Conservation (phyloP, 2,888 invertebrate genomes). For the Maniola hyperantus region DNA sequence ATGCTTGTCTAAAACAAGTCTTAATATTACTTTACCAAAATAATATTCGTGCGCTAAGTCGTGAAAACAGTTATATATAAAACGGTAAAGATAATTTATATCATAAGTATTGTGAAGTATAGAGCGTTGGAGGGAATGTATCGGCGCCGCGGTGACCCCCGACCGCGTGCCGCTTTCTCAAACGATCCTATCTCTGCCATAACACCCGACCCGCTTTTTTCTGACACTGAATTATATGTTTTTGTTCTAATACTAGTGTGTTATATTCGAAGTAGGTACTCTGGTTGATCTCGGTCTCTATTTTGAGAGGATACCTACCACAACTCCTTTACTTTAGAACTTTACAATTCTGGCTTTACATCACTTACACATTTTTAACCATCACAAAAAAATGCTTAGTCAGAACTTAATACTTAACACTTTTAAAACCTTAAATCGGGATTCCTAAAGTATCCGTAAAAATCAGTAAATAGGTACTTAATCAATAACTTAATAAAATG, state of each 20-base stretch:
- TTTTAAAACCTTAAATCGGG: too few relatives aligned
- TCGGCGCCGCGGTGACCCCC: conserved; percentile 67
- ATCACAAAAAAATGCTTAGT: too few relatives aligned
- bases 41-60: too few relatives aligned
- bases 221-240: conserved; percentile 40
- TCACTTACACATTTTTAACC: too few relatives aligned
- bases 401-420: too few relatives aligned
- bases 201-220: conserved; percentile 54
- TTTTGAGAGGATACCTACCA: neutral
- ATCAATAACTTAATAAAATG: too few relatives aligned
- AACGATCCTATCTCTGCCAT: conserved; percentile 66
- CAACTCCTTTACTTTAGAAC: too few relatives aligned
- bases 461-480: too few relatives aligned
- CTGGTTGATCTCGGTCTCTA: neutral
- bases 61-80: conserved; percentile 10
- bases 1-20: too few relatives aligned
- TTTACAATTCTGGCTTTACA: too few relatives aligned
- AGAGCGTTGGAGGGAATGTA: conserved; percentile 58
- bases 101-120: conserved; percentile 28
- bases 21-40: too few relatives aligned
- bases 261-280: neutral
- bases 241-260: conserved; percentile 12
- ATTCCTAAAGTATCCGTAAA: too few relatives aligned
- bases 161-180: conserved; percentile 75
- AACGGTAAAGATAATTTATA: conserved; percentile 24